Percentiles rank a stretch among this genome's conserved stretches.
Conservation (phyloP, 2,113 vertebrate genomes). For the Hystrix brachyura region DNA sequence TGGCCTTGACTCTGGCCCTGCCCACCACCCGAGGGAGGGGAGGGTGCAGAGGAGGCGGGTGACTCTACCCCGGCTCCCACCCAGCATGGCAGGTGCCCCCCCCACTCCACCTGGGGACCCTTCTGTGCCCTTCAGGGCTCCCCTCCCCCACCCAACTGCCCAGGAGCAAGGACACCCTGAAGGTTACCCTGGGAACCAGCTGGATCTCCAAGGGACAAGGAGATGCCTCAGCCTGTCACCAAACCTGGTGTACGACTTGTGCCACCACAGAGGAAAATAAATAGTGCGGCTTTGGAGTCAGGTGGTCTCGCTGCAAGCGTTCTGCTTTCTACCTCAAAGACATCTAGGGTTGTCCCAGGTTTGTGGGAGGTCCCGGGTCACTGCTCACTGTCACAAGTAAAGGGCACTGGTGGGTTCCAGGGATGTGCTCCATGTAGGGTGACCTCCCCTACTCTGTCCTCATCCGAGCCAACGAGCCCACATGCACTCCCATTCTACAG, state of each 20-base stretch:
- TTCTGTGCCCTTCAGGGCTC: not conserved
- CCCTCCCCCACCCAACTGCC: not conserved
- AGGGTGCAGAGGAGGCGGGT: not conserved
- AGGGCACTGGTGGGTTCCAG: not conserved
- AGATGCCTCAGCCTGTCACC: not conserved
- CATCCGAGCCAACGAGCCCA: not conserved
- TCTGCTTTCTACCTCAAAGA: not conserved
- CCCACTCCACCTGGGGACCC: not conserved
- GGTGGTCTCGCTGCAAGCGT: not conserved
- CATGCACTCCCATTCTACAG: not conserved
- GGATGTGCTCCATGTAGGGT: not conserved
- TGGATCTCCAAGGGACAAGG: not conserved
- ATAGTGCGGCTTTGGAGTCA: not conserved
- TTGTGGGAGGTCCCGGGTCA: not conserved
- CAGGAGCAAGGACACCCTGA: not conserved
- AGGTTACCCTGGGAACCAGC: not conserved
- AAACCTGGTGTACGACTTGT: not conserved
- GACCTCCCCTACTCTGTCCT: not conserved
- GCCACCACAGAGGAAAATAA: slow-evolving; percentile 56
- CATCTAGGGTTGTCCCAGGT: not conserved
- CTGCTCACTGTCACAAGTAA: not conserved
- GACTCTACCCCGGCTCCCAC: no score
- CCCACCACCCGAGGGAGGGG: not conserved
- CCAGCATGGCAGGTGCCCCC: not conserved
- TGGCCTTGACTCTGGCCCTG: not conserved